Percentiles rank a stretch among this genome's conserved stretches.
Conservation (phyloP, 2,113 vertebrate genomes). For the Mustelus asterias region DNA sequence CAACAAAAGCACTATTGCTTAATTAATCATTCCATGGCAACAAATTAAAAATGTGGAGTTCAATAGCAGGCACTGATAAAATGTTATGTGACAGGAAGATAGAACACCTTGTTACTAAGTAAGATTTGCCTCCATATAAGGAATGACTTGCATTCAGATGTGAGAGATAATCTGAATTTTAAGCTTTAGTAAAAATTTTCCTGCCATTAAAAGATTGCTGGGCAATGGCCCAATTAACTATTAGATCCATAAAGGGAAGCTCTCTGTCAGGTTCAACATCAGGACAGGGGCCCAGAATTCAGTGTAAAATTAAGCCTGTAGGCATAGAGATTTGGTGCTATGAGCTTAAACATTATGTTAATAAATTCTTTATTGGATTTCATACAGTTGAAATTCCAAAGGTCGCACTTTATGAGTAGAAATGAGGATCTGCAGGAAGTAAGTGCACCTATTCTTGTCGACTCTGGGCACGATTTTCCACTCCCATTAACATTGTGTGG, state of each 20-base stretch:
- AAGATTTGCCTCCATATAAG: neutral
- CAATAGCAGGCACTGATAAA: neutral
- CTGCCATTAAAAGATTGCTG: neutral
- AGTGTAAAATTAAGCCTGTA: neutral
- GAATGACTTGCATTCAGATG: neutral
- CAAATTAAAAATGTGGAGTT: neutral
- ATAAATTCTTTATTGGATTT: neutral
- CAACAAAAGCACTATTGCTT: neutral
- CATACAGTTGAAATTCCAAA: neutral
- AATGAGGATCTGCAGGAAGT: neutral
- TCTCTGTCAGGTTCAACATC: neutral
- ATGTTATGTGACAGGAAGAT: neutral
- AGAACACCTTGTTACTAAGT: neutral
- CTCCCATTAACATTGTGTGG: too few relatives aligned
- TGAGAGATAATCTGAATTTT: neutral
- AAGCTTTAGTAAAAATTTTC: neutral
- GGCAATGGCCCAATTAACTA: neutral
- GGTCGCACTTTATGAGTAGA: neutral
- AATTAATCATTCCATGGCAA: conserved; percentile 14
- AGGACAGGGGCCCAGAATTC: neutral
- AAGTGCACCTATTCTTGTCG: neutral
- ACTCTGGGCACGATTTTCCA: neutral
- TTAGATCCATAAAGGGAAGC: neutral
- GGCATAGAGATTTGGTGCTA: neutral
- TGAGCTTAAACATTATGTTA: neutral